Evolutionary conservation across 2,113 vertebrate genomes (phyloP).

Genomic region (Perognathus longimembris): DNA sequence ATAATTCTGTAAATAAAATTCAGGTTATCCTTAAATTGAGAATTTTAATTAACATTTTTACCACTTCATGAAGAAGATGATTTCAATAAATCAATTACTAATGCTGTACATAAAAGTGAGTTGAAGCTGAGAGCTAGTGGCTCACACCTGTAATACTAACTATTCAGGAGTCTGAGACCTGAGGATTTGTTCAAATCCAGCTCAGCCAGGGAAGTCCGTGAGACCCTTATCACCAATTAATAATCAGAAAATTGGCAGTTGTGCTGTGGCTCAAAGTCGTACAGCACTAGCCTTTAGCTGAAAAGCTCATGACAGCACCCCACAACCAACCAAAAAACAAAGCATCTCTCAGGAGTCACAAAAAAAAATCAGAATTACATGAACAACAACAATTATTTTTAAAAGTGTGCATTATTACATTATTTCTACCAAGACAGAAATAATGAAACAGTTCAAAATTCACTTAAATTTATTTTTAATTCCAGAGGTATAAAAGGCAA

Average conservation of each 20-base stretch:
- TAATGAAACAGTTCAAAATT: background rate
- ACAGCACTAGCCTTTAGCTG: too few relatives aligned
- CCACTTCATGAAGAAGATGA: background rate
- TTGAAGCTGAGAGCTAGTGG: too few relatives aligned
- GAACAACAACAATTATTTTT: background rate
- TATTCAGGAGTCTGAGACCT: too few relatives aligned
- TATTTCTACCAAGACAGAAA: background rate
- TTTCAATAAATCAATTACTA: background rate
- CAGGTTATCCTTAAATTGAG: background rate
- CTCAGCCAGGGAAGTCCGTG: too few relatives aligned
- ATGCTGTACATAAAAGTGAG: background rate
- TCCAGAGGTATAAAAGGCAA: background rate
- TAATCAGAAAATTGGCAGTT: too few relatives aligned
- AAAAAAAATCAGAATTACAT: background rate
- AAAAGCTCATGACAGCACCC: too few relatives aligned
- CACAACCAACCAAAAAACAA: too few relatives aligned
- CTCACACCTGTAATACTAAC: too few relatives aligned
- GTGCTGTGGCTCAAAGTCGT: too few relatives aligned
- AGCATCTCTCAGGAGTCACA: background rate
- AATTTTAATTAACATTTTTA: background rate
- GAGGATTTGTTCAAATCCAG: too few relatives aligned
- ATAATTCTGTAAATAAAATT: background rate
- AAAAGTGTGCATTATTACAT: background rate
- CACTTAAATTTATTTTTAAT: constrained; percentile 17
- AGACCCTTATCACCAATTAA: too few relatives aligned